Evolutionary conservation across 2,888 invertebrate genomes (phyloP), one percentile per base, ranked within the genome.

Genomic region (Himalopsyche kuldschensis): DNA sequence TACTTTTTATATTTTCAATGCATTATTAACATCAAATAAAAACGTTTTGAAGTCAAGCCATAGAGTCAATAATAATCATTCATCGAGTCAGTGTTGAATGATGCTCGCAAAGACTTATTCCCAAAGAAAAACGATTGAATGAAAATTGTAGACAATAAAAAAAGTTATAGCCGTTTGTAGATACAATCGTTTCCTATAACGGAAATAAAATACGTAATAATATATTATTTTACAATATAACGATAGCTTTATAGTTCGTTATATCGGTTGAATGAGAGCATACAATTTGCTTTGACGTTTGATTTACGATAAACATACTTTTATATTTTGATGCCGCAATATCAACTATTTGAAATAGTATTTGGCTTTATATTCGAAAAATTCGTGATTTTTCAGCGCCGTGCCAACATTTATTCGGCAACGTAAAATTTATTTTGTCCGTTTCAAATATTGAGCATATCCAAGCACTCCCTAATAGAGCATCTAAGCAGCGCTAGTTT

Each of bases 131-230:
- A 1, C 17, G 31, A 30, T 78, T 20, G 79, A 32, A 31, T 46
- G n/a, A 79, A 76, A 41, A 32, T 32, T 41, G 11, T 63, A 75
- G 46, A 80, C 63, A 80, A 80, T 55, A 55, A 55, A 55, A n/a
- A 55, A 20, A 20, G 20, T 24, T 55, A 55, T 20, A 20, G 24
- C 24, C 8, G 1, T 55, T 20, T 55, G 20, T 55, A 20, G n/a
- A 55, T 20, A 24, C 10, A 55, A 55, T 20, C 55, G 55, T 20
- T 55, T 20, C 10, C 20, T 55, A 24, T 55, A 55, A 20, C 55
- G 55, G 55, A 55, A 20, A 55, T 55, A 55, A 55, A 55, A 55
- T 20, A 55, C 41, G 41, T 41, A 41, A 41, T 41, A 41, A 41
- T 41, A 41, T 41, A 41, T 41, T 41, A 41, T 41, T 41, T 41